Percentiles rank a stretch among this genome's conserved stretches.
phyloP scores from a whole-genome alignment of 1,140 invertebrate species.

The Armadillidium nasatum region DNA sequence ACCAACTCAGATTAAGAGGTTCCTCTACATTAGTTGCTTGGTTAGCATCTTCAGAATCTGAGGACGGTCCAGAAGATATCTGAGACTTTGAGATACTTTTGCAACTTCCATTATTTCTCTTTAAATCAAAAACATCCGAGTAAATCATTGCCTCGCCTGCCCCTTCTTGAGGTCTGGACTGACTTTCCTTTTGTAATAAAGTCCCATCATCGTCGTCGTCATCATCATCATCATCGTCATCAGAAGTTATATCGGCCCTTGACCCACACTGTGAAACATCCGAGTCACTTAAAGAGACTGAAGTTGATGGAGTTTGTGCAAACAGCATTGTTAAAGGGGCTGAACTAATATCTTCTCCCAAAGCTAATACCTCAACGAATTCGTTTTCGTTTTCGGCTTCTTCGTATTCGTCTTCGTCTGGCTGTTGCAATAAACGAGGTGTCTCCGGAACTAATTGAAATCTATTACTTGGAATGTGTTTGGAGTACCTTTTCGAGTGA shows the following conservation, averaged over 20 bases:
- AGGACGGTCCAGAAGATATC: neutral
- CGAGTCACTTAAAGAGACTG: constrained; percentile 41
- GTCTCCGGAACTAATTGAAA: constrained; percentile 24
- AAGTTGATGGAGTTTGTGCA: constrained; percentile 22
- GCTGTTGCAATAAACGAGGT: constrained; percentile 37
- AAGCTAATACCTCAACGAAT: constrained; percentile 26
- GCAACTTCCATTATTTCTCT: neutral
- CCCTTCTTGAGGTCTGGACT: constrained; percentile 24
- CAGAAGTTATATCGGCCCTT: constrained; percentile 28
- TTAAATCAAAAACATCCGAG: constrained; percentile 22
- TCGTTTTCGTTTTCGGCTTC: constrained; percentile 30
- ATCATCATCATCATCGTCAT: constrained; percentile 29
- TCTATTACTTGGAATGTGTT: constrained; percentile 24
- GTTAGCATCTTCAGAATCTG: neutral
- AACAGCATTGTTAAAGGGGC: constrained; percentile 26
- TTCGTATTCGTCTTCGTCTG: constrained; percentile 44
- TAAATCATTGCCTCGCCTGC: constrained; percentile 43
- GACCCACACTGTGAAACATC: constrained; percentile 40
- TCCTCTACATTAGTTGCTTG: neutral
- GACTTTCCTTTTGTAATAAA: constrained; percentile 22
- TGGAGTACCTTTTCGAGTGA: constrained; percentile 26
- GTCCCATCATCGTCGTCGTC: constrained; percentile 31
- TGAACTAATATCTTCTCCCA: constrained; percentile 28
- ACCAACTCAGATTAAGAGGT: neutral
- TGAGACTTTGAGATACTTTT: neutral